Conservation (phyloP, 2,888 invertebrate genomes). For the Ochropleura plecta region DNA sequence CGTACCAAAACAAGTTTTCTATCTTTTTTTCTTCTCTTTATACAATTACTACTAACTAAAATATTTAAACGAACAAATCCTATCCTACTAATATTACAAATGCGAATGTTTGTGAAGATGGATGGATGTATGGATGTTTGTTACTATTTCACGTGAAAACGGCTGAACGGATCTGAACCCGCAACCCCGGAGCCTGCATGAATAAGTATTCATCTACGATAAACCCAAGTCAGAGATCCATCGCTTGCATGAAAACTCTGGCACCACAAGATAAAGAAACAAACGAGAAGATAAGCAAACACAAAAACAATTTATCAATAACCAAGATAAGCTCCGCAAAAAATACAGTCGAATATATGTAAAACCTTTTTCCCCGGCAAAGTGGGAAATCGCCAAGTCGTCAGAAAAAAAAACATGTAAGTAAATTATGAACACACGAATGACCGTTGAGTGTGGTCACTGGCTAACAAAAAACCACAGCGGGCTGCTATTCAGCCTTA, state of each 20-base stretch:
- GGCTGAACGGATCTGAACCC: background rate
- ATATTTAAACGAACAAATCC: too few species aligned
- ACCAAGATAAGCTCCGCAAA: background rate
- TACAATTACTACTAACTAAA: too few species aligned
- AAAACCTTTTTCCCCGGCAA: background rate
- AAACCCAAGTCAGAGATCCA: too few species aligned
- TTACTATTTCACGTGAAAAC: background rate
- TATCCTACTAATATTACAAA: background rate
- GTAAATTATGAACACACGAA: background rate
- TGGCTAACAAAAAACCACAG: conserved; percentile 39
- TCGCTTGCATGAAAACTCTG: too few species aligned
- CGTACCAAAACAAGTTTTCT: too few species aligned
- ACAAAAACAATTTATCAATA: background rate
- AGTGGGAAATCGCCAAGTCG: conserved; percentile 2
- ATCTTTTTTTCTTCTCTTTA: too few species aligned
- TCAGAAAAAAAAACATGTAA: background rate
- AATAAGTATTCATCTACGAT: too few species aligned
- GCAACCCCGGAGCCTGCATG: too few species aligned
- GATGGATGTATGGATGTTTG: background rate
- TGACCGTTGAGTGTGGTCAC: conserved; percentile 4
- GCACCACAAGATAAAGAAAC: too few species aligned
- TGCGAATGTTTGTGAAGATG: background rate
- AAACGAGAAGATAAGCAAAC: background rate
- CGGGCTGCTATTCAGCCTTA: conserved; percentile 4
- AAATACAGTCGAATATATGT: background rate